Conservation (phyloP, 2,888 invertebrate genomes). For the Cheiracanthium punctorium region DNA sequence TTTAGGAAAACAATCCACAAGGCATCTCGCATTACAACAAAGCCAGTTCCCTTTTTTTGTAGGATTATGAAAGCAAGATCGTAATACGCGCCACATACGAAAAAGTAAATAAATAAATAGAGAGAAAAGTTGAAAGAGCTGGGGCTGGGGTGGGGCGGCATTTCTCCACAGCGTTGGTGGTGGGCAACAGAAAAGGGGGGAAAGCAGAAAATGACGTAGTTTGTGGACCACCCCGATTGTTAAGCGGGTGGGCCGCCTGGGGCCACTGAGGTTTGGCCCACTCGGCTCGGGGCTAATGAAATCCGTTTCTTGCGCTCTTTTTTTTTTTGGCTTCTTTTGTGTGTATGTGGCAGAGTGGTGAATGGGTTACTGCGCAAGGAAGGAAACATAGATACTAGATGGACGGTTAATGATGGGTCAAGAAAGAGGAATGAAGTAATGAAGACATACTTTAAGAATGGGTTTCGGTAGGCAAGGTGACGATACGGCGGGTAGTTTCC, state of each 20-base stretch:
- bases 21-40: too few relatives aligned
- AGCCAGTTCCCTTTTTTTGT: background rate
- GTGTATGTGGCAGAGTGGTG: background rate
- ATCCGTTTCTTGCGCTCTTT: background rate
- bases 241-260: conserved; percentile 58
- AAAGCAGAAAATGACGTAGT: conserved; percentile 53
- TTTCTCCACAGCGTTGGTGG: conserved; percentile 30
- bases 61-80: conserved; percentile 8
- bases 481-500: too few relatives aligned
- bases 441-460: background rate
- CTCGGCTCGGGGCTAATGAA: conserved; percentile 32
- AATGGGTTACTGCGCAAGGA: conserved; percentile 6
- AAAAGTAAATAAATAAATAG: background rate
- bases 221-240: conserved; percentile 58
- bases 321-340: background rate
- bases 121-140: background rate
- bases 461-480: too few relatives aligned
- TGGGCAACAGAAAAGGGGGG: conserved; percentile 34
- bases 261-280: conserved; percentile 41
- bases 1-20: too few relatives aligned
- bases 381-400: conserved; percentile 1
- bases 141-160: conserved; percentile 31
- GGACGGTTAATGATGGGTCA: conserved; percentile 13
- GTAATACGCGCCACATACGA: conserved; percentile 38
- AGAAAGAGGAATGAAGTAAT: background rate